Base-by-base conservation (phyloP, 92 coral and sea anemone genomes). In the Umimayanthus chanpuru region DNA sequence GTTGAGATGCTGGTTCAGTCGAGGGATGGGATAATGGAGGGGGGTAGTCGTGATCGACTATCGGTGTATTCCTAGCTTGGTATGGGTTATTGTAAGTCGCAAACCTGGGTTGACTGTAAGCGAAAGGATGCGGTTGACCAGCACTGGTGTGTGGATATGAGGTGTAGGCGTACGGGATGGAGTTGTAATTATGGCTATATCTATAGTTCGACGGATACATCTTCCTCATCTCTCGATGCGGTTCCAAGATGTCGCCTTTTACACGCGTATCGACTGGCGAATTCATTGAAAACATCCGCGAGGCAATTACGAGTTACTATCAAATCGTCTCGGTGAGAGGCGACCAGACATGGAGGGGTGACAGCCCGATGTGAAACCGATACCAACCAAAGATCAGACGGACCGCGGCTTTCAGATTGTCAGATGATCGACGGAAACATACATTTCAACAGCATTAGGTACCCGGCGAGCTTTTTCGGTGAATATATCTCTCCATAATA, bases 401-500 rank as follows among this genome's bases (percentile, higher is more conserved):
- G 79, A 88, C 96, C 96, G 96, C 96, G 81, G 78, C 92, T 92
- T 91, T 92, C 94, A 92, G 82, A 58, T 71, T 78, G 93, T 93
- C 96, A 85, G 92, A 89, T 84, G 94, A 80, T 85, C 85, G 87
- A 90, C 98, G 94, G 94, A 92, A 92, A 89, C 94, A 92, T 6
- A 70, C 50, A 68, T 83, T 83, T 83, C 87, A 83, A 83, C 87
- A 83, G 30, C 87, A 44, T 83, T 83, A 70, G 20, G 58, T 49
- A 30, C 73, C 87, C 78, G 87, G 61, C 65, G 58, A 83, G 77
- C 77, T 26, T 72, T 83, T 83, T 44, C 67, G 77, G 87, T 44
- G 38, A 26, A 67, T 44, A 6, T 12, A 23, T 18, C 39, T 83
- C 70, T 41, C 58, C 28, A 53, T 70, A 16, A 20, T 32, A 83